phyloP scores from a whole-genome alignment of 2,113 vertebrate genomes.

The Melanerpes aurifrons region DNA sequence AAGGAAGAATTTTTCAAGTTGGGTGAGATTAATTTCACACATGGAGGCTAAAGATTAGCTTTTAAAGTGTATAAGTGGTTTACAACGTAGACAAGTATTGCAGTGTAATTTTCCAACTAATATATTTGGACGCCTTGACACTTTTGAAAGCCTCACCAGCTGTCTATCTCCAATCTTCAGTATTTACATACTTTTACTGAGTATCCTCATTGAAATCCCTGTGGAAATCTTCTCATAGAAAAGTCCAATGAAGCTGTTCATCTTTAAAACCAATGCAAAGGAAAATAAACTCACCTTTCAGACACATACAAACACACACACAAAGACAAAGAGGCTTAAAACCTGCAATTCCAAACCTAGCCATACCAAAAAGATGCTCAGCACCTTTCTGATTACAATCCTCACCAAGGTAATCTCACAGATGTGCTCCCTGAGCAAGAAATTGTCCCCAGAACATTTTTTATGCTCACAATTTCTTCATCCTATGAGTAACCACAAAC shows the following conservation, averaged over 20 bases:
- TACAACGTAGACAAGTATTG: not conserved
- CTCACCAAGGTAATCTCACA: not conserved
- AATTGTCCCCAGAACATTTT: not conserved
- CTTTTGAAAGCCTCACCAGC: not conserved
- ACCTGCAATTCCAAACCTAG: not conserved
- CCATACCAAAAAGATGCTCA: not conserved
- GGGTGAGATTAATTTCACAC: not conserved
- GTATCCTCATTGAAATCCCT: not conserved
- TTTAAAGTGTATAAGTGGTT: not conserved
- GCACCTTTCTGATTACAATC: not conserved
- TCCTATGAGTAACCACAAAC: not conserved
- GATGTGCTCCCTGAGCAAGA: not conserved
- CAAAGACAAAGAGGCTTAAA: not conserved
- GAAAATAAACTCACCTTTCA: not conserved
- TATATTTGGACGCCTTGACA: not conserved
- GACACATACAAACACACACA: not conserved
- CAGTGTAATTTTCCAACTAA: not conserved
- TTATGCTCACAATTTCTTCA: not conserved
- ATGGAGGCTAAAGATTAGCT: not conserved
- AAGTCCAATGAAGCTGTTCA: not conserved
- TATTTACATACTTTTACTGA: not conserved
- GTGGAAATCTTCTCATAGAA: not conserved
- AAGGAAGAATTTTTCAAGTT: conserved; percentile 1
- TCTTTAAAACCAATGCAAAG: not conserved
- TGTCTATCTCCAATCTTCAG: not conserved